Evolutionary conservation across 1,140 invertebrate species (phyloP).

Genomic region (Branchinecta lindahli): DNA sequence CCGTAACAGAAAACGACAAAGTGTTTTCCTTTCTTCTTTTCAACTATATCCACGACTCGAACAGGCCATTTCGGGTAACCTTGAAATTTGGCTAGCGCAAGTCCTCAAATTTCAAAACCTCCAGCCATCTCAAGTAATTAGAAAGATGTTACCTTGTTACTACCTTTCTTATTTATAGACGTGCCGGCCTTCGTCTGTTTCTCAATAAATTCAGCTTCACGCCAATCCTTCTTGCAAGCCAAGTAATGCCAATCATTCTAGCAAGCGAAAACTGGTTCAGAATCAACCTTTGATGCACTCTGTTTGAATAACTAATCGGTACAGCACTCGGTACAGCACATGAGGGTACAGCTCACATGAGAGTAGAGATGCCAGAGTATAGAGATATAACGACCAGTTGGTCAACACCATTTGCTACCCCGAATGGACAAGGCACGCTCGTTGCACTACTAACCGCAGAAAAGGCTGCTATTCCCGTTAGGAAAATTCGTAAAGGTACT

Average conservation of each 20-base stretch:
- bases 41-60: not conserved
- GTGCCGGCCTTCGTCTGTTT: not conserved
- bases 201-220: not conserved
- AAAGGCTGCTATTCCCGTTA: too few species aligned
- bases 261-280: too few species aligned
- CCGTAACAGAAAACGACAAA: not conserved
- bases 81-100: slow-evolving; percentile 10
- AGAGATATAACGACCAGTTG: too few species aligned
- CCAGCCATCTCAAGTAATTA: not conserved
- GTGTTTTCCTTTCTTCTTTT: not conserved
- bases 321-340: too few species aligned
- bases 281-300: too few species aligned
- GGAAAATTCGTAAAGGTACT: too few species aligned
- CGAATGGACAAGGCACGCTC: too few species aligned
- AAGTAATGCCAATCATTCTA: not conserved
- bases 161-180: slow-evolving; percentile 6
- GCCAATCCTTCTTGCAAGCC: not conserved
- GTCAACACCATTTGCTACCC: too few species aligned
- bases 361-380: too few species aligned
- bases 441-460: too few species aligned
- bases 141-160: not conserved
- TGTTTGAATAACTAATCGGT: too few species aligned
- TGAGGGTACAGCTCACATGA: too few species aligned
- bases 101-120: not conserved
- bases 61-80: slow-evolving; percentile 5